These are phyloP conservation scores for Isurus oxyrinchus DNA, from an alignment of 2,113 vertebrate genomes.

Conservation along the genomic window DNA sequence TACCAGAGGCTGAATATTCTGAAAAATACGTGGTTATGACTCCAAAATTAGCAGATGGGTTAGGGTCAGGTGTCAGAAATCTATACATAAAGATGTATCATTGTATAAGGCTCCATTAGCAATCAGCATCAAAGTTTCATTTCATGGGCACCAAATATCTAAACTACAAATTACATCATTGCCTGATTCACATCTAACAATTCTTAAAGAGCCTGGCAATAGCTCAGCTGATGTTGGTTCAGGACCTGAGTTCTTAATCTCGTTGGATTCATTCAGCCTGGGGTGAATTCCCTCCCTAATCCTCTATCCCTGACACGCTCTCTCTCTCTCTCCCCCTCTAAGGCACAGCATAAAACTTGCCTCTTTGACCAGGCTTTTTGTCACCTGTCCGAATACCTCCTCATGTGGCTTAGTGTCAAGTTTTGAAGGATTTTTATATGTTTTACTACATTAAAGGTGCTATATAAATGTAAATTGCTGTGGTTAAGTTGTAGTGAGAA, in stretches of 20 bases:
- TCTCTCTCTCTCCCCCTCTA: not conserved
- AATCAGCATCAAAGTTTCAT: not conserved
- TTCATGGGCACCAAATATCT: not conserved
- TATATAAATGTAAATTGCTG: not conserved
- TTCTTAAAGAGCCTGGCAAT: not conserved
- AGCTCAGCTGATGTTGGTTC: not conserved
- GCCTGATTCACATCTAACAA: not conserved
- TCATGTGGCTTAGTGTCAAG: not conserved
- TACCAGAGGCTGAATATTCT: not conserved
- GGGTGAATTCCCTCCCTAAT: not conserved
- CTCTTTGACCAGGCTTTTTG: not conserved
- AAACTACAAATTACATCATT: not conserved
- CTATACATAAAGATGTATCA: not conserved
- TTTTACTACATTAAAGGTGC: not conserved
- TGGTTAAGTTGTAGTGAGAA: not conserved
- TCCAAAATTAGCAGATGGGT: not conserved
- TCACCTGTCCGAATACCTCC: not conserved
- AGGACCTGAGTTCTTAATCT: not conserved
- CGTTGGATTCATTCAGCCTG: not conserved
- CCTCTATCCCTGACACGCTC: not conserved
- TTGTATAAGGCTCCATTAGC: not conserved
- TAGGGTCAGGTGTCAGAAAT: not conserved
- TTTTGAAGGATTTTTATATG: not conserved
- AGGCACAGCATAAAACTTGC: not conserved
- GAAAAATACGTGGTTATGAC: not conserved